These are phyloP conservation scores for Phasianus colchicus DNA, from an alignment of 2,113 vertebrate genomes.

Conservation along the genomic window DNA sequence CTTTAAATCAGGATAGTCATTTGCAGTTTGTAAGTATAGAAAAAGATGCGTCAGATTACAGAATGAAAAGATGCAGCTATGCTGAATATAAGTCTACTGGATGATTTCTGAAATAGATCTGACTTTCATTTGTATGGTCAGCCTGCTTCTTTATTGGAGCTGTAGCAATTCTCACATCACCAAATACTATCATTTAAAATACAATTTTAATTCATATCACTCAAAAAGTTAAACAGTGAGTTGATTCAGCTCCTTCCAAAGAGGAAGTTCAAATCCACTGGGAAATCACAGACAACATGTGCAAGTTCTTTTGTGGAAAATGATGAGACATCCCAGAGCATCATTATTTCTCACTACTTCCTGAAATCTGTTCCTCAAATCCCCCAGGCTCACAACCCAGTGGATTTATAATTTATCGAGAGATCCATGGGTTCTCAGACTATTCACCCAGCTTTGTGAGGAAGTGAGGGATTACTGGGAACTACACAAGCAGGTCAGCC, in stretches of 20 bases:
- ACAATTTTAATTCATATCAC: slow-evolving; percentile 68
- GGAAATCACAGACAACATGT: slow-evolving; percentile 60
- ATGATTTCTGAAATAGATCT: slow-evolving; percentile 24
- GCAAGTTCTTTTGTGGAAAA: slow-evolving; percentile 65
- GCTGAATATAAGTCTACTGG: background rate
- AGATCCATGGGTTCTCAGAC: slow-evolving; percentile 68
- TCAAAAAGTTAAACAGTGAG: slow-evolving; percentile 54
- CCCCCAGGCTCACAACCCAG: slow-evolving; percentile 61
- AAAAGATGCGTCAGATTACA: slow-evolving; percentile 22
- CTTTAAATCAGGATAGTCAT: background rate
- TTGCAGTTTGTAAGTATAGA: background rate
- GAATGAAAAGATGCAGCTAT: slow-evolving; percentile 7
- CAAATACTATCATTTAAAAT: slow-evolving; percentile 56
- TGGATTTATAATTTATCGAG: slow-evolving; percentile 73
- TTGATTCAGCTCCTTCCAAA: slow-evolving; percentile 58
- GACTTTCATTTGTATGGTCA: slow-evolving; percentile 40
- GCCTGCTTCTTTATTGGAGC: slow-evolving; percentile 22
- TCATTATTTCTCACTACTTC: slow-evolving; percentile 76
- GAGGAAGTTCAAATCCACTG: slow-evolving; percentile 65
- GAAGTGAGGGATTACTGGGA: slow-evolving; percentile 77
- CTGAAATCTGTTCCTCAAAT: slow-evolving; percentile 73
- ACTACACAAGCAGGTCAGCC: slow-evolving; percentile 74
- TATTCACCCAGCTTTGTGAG: slow-evolving; percentile 56
- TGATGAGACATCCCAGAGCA: slow-evolving; percentile 73
- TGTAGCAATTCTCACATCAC: slow-evolving; percentile 43